A percentile compares a stretch with the other conserved stretches of the same genome.
phyloP scores from a whole-genome alignment of 2,113 vertebrate species.

The Sebastes schlegelii region DNA sequence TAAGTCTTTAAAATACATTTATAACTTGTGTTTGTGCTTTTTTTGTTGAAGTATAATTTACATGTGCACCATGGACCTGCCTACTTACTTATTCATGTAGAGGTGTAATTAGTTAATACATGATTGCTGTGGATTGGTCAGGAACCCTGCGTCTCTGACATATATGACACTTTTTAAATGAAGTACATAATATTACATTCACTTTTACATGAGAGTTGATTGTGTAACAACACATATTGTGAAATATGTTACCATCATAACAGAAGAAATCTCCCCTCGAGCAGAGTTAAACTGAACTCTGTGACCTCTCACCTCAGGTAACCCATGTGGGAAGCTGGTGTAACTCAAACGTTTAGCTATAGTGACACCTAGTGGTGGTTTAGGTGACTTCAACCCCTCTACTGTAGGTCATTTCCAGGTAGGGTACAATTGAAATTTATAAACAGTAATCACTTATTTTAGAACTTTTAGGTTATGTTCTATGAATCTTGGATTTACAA shows the following conservation, averaged over 20 bases:
- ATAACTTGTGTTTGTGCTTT: neutral
- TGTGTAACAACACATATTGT: neutral
- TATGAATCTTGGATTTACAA: neutral
- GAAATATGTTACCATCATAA: too few species aligned
- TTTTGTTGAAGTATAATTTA: too few species aligned
- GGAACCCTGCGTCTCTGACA: too few species aligned
- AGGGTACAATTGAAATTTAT: neutral
- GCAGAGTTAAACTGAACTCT: neutral
- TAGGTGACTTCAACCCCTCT: neutral
- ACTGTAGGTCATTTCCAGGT: neutral
- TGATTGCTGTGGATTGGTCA: too few species aligned
- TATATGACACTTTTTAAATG: neutral
- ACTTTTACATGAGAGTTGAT: neutral
- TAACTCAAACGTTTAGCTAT: neutral
- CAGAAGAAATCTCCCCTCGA: neutral
- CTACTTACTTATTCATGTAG: too few species aligned
- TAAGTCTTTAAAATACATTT: neutral
- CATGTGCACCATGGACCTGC: too few species aligned
- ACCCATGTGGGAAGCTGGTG: neutral
- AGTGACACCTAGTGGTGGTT: slow-evolving; percentile 20
- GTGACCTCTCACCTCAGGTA: neutral
- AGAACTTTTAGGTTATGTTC: neutral
- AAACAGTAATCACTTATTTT: neutral
- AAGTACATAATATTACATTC: neutral
- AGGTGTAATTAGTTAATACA: too few species aligned